Evolutionary conservation across 2,113 vertebrate species (phyloP), one percentile per base, ranked within the genome.

Genomic region (Trochalopteron elliotii): DNA sequence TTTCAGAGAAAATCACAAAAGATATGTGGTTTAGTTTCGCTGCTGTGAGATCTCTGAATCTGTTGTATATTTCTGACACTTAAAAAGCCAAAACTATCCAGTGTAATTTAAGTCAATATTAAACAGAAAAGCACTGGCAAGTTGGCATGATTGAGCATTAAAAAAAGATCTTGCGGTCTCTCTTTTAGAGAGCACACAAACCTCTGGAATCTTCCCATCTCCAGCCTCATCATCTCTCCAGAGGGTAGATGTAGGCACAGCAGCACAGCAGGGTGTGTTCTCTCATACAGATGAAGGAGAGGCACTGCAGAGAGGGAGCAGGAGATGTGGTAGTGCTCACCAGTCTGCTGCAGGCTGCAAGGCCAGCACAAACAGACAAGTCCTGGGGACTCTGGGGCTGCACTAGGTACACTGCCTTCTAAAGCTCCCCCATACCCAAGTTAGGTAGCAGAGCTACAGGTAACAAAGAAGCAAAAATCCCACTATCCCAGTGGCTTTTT

Each of bases 81-180:
- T 60, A 20, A 2, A 72, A 72, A 49, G 20, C 12, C 33, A 35
- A 52, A 37, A 15, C 42, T 40, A 11, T n/a, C 47, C 52, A 25
- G 12, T 80, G 57, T 83, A 82, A 85, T 94, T 83, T 39, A 96
- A 91, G 75, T 90, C 68, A 78, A 57, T 75, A 23, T n/a, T 40
- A 30, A 87, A 74, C 28, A 65, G 65, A 81, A 94, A 84, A 47
- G 10, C 20, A 13, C 55, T 50, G 40, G 18, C 8, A 45, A 61
- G 28, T 23, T 56, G 53, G 37, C 56, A 49, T 59, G 37, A 65
- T 2, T 15, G 50, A 67, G 21, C 7, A 11, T 25, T 15, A 33
- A 67, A 47, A 35, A 47, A 49, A 31, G 24, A 9, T 35, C 45
- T 22, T 9, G 6, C 35, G 39, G 37, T 21, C 18, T 37, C 9